These are phyloP conservation scores for Vanessa tameamea DNA, from an alignment of 1,140 invertebrate species.

Conservation along the genomic window DNA sequence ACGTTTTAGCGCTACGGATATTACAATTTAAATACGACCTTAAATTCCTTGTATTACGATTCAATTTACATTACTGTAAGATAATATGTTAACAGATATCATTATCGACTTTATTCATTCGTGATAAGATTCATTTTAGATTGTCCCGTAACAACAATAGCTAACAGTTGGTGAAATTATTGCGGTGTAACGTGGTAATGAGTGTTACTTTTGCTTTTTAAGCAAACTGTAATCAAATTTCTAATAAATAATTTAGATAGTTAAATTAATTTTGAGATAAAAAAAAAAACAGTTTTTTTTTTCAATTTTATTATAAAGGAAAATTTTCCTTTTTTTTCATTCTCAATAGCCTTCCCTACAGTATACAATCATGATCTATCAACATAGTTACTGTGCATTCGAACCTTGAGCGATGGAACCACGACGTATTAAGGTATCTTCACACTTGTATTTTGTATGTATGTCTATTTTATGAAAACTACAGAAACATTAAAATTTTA, in stretches of 20 bases:
- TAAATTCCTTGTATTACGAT: background rate
- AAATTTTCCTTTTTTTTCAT: background rate
- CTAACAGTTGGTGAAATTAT: constrained; percentile 28
- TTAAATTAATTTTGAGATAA: too few relatives aligned
- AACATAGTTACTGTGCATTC: constrained; percentile 6
- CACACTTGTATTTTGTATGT: background rate
- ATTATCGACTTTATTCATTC: constrained; percentile 19
- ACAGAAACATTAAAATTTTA: too few relatives aligned
- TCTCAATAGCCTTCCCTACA: background rate
- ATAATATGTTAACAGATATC: background rate
- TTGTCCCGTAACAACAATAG: constrained; percentile 12
- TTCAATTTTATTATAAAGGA: too few relatives aligned
- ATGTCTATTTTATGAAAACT: too few relatives aligned
- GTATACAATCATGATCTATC: constrained; percentile 5
- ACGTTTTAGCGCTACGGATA: constrained; percentile 28
- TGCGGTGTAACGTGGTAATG: constrained; percentile 24
- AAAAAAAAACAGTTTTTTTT: too few relatives aligned
- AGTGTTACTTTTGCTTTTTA: constrained; percentile 25
- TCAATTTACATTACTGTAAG: background rate
- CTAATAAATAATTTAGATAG: constrained; percentile 5
- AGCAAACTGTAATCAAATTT: constrained; percentile 7
- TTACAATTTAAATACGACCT: constrained; percentile 14
- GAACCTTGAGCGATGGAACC: constrained; percentile 8
- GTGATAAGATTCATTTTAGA: constrained; percentile 4
- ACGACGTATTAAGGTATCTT: background rate